Base-by-base conservation (phyloP, 2,888 invertebrate species). In the Lasioglossum lativentre region DNA sequence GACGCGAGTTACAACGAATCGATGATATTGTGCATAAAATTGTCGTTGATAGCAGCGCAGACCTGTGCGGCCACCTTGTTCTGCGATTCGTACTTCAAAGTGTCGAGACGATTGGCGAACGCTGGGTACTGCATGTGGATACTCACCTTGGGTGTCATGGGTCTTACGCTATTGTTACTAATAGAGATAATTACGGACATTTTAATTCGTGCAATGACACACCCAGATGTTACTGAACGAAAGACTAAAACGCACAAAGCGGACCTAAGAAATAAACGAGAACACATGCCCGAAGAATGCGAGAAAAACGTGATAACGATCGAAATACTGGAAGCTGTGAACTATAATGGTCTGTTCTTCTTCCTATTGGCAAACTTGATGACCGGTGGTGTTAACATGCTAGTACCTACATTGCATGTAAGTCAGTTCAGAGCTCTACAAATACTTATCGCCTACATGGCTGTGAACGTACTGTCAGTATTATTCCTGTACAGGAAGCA, bases 51-150 rank as follows among this genome's bases (percentile, higher is more conserved):
- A 42, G 86, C 93, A 0, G 89, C 88, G 4, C 90, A 92, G 40
- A 90, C 93, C 45, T 96, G 96, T 95, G 86, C 95, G 0, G 89
- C 96, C 0, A 95, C 96, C 0, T 95, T 96, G 82, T 80, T 96
- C 38, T 94, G 96, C 45, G 95, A 97, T 86, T 88, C 94, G 8
- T 95, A 95, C 74, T 96, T 96, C 77, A 96, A 96, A 70, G 95
- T 97, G 6, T 98, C 98, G 0, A 96, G 99, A 91, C 96, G 98
- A 77, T 95, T 98, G 88, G 98, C 98, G 1, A 99, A 99, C 95
- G 95, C 97, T 19, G 97, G 98, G 0, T 99, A 98, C 93, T 97
- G 97, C 80, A 93, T 97, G 30, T 98, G 98, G 97, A 96, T 98
- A 90, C 96, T 97, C 83, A 96, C 97, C 75, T 95, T 97, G 42